Conservation (phyloP, 2,888 invertebrate species). For the Cephalotes varians region DNA sequence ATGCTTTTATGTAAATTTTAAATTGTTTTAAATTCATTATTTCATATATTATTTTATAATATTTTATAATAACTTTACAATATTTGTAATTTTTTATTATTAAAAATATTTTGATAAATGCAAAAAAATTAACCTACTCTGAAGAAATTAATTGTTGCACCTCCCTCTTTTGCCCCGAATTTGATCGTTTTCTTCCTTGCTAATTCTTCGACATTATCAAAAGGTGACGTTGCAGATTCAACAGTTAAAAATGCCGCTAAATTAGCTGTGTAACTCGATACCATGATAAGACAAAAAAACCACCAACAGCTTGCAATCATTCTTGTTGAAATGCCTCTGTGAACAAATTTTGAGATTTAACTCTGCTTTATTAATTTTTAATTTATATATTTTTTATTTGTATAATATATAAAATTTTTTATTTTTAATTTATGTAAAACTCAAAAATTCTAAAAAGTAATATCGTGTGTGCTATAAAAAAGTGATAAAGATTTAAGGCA, state of each 20-base stretch:
- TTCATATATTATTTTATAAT: background rate
- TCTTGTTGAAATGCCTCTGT: conserved; percentile 94
- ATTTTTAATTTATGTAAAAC: background rate
- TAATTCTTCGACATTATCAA: conserved; percentile 94
- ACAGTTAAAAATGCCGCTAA: conserved; percentile 96
- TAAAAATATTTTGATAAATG: background rate
- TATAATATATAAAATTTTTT: background rate
- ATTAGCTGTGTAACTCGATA: conserved; percentile 97
- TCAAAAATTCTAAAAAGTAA: background rate
- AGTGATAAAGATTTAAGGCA: background rate
- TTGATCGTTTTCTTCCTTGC: conserved; percentile 94
- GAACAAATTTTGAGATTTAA: background rate
- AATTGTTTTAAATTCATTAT: background rate
- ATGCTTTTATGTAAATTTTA: background rate
- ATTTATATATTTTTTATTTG: background rate
- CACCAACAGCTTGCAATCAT: conserved; percentile 91
- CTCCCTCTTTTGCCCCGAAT: conserved; percentile 94
- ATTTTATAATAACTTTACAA: background rate
- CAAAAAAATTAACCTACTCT: conserved; percentile 87
- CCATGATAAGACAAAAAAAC: conserved; percentile 90
- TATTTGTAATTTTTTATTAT: background rate
- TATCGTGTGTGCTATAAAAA: no score
- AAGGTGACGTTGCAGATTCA: conserved; percentile 90
- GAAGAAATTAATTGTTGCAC: conserved; percentile 96
- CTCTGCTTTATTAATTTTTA: background rate